A percentile compares a stretch with the other conserved stretches of the same genome.
phyloP scores from a whole-genome alignment of 1,140 invertebrate species.

The Cydia strobilella region DNA sequence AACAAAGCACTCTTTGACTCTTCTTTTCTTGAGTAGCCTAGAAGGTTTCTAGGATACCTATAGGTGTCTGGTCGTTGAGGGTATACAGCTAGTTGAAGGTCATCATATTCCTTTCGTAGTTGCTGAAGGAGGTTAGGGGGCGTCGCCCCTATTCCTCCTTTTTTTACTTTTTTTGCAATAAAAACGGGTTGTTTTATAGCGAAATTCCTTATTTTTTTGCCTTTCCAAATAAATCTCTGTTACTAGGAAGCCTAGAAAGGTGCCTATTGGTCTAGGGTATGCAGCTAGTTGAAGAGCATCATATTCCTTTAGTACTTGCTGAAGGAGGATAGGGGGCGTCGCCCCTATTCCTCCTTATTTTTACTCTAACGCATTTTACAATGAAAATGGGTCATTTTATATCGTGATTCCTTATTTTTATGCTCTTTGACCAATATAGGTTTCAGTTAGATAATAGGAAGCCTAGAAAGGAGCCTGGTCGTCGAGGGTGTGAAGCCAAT shows the following conservation, averaged over 20 bases:
- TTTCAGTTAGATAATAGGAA: background rate
- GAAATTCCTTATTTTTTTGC: too few species aligned
- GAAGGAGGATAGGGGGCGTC: background rate
- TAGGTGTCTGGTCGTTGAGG: conserved; percentile 81
- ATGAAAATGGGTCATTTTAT: too few species aligned
- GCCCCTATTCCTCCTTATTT: background rate
- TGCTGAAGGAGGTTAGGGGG: background rate
- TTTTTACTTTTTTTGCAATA: too few species aligned
- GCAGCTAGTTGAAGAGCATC: background rate
- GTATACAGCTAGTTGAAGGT: conserved; percentile 93
- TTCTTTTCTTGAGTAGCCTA: too few species aligned
- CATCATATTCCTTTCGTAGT: conserved; percentile 76
- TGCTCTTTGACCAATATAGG: background rate
- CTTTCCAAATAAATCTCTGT: too few species aligned
- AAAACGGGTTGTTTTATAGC: too few species aligned
- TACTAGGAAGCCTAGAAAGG: too few species aligned
- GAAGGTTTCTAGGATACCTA: too few species aligned
- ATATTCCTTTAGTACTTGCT: background rate
- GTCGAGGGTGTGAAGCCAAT: conserved; percentile 93
- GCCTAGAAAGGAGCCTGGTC: conserved; percentile 70
- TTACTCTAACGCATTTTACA: background rate
- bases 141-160: background rate
- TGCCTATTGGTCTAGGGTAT: background rate
- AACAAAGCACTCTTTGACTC: too few species aligned
- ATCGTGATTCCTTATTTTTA: too few species aligned